Evolutionary conservation across 1,140 invertebrate genomes (phyloP).

Genomic region (Drosophila punjabiensis): DNA sequence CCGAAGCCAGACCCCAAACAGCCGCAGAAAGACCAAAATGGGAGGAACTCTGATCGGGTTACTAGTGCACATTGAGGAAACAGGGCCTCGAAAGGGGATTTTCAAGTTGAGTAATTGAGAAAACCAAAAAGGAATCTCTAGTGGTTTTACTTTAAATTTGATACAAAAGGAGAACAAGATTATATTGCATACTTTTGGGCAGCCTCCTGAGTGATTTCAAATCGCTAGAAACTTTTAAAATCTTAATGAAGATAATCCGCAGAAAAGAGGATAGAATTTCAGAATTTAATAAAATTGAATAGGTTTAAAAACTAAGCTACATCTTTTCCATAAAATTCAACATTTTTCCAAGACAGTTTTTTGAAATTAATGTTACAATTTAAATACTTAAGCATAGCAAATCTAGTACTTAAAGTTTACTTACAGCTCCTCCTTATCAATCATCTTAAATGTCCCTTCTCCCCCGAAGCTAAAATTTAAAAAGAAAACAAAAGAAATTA

Average conservation of each 20-base stretch:
- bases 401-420: too few species aligned
- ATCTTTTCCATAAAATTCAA: neutral
- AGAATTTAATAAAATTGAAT: too few species aligned
- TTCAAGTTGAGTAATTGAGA: neutral
- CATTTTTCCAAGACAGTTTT: neutral
- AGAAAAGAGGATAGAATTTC: too few species aligned
- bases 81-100: neutral
- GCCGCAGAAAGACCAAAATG: slow-evolving; percentile 35
- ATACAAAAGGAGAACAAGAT: neutral
- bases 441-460: neutral
- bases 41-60: slow-evolving; percentile 52
- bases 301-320: too few species aligned
- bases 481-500: slow-evolving; percentile 66
- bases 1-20: slow-evolving; percentile 56
- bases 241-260: too few species aligned
- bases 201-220: neutral
- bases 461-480: neutral
- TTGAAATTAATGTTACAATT: neutral
- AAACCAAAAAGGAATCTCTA: neutral
- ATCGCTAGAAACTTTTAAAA: neutral
- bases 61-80: slow-evolving; percentile 32
- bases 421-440: neutral
- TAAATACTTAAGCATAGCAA: too few species aligned
- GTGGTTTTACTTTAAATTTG: neutral
- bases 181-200: neutral